A percentile compares a stretch with the other conserved stretches of the same genome.
These are phyloP conservation scores for Rhynchotus rufescens DNA, from an alignment of 2,797 vertebrate species.

Conservation along the genomic window DNA sequence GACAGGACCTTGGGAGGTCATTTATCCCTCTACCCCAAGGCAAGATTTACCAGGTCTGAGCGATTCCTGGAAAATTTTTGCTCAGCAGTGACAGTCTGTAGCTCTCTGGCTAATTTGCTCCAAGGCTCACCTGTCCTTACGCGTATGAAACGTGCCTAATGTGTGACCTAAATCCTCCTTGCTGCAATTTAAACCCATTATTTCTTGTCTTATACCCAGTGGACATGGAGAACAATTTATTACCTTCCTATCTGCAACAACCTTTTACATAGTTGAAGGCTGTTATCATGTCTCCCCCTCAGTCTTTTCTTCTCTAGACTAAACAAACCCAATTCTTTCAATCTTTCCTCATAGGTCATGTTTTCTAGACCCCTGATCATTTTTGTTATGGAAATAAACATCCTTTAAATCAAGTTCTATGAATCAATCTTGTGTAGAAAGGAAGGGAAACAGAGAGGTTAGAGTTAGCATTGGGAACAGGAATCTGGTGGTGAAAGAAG, in stretches of 20 bases:
- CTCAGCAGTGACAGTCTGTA: neutral
- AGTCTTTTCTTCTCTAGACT: conserved; percentile 76
- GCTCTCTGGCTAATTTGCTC: conserved; percentile 49
- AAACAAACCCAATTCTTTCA: conserved; percentile 77
- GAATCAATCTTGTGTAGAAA: conserved; percentile 73
- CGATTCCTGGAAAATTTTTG: neutral
- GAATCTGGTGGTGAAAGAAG: conserved; percentile 74
- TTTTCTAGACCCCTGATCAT: conserved; percentile 76
- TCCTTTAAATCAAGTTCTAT: conserved; percentile 74
- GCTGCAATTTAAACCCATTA: conserved; percentile 72
- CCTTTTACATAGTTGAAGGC: conserved; percentile 76
- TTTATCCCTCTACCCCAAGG: neutral
- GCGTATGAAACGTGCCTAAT: conserved; percentile 38
- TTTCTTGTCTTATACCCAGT: conserved; percentile 70
- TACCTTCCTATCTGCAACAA: conserved; percentile 75
- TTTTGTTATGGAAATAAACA: conserved; percentile 76
- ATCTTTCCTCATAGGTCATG: conserved; percentile 77
- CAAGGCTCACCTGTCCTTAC: conserved; percentile 70
- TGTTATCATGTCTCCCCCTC: conserved; percentile 77
- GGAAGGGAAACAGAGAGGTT: conserved; percentile 69
- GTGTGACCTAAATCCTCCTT: conserved; percentile 61
- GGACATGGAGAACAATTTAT: conserved; percentile 72
- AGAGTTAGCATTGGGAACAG: conserved; percentile 61
- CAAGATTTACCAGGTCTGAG: conserved; percentile 21
- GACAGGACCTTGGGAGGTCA: neutral